Evolutionary conservation across 2,888 invertebrate genomes (phyloP), one percentile per base, ranked within the genome.

Genomic region (Dione juno): DNA sequence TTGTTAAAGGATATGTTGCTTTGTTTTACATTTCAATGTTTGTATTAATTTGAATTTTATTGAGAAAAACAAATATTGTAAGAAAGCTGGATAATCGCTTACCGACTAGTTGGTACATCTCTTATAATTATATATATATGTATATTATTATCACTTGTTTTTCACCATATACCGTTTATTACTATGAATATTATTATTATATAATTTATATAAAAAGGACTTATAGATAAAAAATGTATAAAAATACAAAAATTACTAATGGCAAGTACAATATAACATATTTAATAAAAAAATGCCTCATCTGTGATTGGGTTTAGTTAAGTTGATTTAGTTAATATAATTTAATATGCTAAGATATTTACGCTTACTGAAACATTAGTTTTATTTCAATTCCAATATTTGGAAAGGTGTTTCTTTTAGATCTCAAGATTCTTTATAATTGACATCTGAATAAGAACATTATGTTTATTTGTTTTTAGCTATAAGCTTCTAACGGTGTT

Each of bases 321-420:
- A 61, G 52, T 52, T 54, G 54, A 57, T 37, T 50, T 64, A 64
- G 19, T 40, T 37, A 45, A 28, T 64, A 40, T 69, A 37, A 53
- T 40, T 64, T 50, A 43, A 53, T 59, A 19, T 10, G 59, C 59
- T 67, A 52, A 59, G 52, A 43, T 69, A 64, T 43, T 64, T 69
- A 64, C 68, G 63, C 63, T 64, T 64, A 69, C 35, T 45, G 9
- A 53, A 52, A 43, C 13, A 35, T 48, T 54, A 43, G 63, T 16
- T 57, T 37, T 21, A 21, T n/a, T 63, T 54, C 37, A 16, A 35
- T 69, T 64, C 21, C 45, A 57, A 57, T 48, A 37, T 40, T 57
- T 53, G 43, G 66, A 58, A 67, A 57, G 50, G 43, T 64, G 63
- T 54, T 48, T 66, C 70, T 66, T 70, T 69, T 71, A 69, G 69